Evolutionary conservation across 2,888 invertebrate species (phyloP), one percentile per base, ranked within the genome.

Genomic region (Elmis aenea): DNA sequence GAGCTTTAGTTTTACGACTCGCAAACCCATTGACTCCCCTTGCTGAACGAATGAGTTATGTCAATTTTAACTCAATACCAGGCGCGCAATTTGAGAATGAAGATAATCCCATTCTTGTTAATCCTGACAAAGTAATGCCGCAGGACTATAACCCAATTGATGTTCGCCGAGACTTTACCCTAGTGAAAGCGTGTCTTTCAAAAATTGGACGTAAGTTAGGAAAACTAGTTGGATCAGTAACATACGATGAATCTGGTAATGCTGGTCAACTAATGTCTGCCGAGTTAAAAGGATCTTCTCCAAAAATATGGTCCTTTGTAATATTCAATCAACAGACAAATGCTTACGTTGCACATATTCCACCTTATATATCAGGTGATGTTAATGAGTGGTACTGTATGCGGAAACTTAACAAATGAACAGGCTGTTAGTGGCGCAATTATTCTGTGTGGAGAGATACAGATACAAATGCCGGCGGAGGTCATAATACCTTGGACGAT

Each of bases 11-110:
- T n/a, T n/a, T n/a, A n/a, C n/a, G n/a, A n/a, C n/a, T n/a, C n/a
- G n/a, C n/a, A n/a, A 16, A 26, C 37, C 28, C 28, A n/a, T 14
- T n/a, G 3, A 16, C 28, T 16, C 28, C 28, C n/a, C 3, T 28
- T 15, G 15, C 13, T n/a, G 18, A 14, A 9, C 13, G 28, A 15
- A 3, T 9, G 6, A 8, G 13, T 9, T 28, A 16, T 9, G 3
- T 15, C n/a, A 28, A 28, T 28, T 28, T 28, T 14, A 28, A 28
- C 4, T 9, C 14, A 8, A 28, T 28, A 8, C 28, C 28, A 9
- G 28, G 28, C 13, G 28, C 28, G 15, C 15, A 28, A 16, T 28
- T 14, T 16, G 28, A 28, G 16, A 15, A 28, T 28, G 15, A 13
- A 16, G 8, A 14, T n/a, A 28, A 28, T 16, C 28, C 28, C 28